Evolutionary conservation across 2,888 invertebrate genomes (phyloP), one percentile per base, ranked within the genome.

Genomic region (Trissoscelio sp.): DNA sequence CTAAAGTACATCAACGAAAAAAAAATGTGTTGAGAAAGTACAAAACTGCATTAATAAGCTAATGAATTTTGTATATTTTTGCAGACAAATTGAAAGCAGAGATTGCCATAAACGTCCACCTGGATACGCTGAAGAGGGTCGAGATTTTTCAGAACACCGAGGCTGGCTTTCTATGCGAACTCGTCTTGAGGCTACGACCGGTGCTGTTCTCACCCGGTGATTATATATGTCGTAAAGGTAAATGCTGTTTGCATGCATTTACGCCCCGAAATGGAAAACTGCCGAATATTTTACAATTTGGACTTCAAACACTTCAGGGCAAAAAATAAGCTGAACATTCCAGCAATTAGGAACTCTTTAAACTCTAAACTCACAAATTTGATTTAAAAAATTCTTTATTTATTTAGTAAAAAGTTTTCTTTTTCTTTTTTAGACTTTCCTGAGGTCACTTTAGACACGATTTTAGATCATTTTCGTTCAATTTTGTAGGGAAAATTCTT

Each of bases 131-230:
- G 91, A 98, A 98, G 92, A 93, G 98, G 92, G 98, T 99, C 91
- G 99, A 99, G 93, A 99, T 99, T 91, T 99, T 99, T 93, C 99
- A 99, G 93, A 98, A 99, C 92, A 99, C 99, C 62, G 99, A 99
- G 92, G 99, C 99, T 80, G 99, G 99, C 74, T 99, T 99, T 93
- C 95, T 99, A 83, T 98, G 99, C 92, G 99, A 99, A 92, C 94
- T 99, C 89, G 99, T 99, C 87, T 94, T 99, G 83, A 94, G 97
- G 92, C 94, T 99, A 84, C 94, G 98, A 87, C 99, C 99, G 64
- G 98, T 99, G 60, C 95, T 99, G 83, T 99, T 99, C 93, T 98
- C 98, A 87, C 99, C 99, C 22, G 98, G 99, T 75, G 99, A 99
- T 93, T 99, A 97, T 92, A 99, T 99, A 91, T 99, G 99, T 93